Evolutionary conservation across 2,888 invertebrate genomes (phyloP), one percentile per base, ranked within the genome.

Genomic region (Platycheirus albimanus): DNA sequence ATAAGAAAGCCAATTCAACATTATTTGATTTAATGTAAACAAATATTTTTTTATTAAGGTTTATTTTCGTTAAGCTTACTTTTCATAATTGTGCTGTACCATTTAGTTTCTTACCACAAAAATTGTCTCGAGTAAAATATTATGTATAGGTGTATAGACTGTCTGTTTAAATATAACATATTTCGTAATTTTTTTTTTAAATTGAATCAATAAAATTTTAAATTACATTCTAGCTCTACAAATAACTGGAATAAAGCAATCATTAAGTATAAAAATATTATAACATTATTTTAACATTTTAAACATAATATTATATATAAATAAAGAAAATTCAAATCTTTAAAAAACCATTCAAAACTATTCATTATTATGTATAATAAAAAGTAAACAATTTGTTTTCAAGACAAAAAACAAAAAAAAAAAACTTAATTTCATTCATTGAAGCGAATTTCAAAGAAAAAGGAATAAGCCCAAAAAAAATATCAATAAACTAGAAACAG

Each of bases 181-280:
- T 33, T 33, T 33, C 8, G 7, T 33, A 8, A 8, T 33, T 4
- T 33, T 24, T 33, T 4, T 33, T 24, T 24, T 15, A 28, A 8
- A 38, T 41, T 17, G 0, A 80, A 47, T 69, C 47, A 15, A 54
- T 61, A 72, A 33, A 33, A 38, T 43, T 28, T 17, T 64, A 71
- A 78, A 74, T 74, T 74, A 72, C 72, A 52, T 56, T 78, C 83
- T 83, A 83, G 78, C 78, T 83, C 83, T 83, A 83, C 83, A 72
- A 71, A 66, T 41, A 63, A 69, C 11, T 71, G 36, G 17, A 47
- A 58, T 45, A 47, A 83, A 77, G 83, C 83, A 81, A 67, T 64
- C 43, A 47, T 47, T 36, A 70, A 24, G 6, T 24, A 24, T 24
- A 24, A 24, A 64, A 20, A 54, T 43, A 7, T 13, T 24, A 45